Evolutionary conservation across 2,797 vertebrate species (phyloP).

Genomic region (Neosilurus mollespiculum): DNA sequence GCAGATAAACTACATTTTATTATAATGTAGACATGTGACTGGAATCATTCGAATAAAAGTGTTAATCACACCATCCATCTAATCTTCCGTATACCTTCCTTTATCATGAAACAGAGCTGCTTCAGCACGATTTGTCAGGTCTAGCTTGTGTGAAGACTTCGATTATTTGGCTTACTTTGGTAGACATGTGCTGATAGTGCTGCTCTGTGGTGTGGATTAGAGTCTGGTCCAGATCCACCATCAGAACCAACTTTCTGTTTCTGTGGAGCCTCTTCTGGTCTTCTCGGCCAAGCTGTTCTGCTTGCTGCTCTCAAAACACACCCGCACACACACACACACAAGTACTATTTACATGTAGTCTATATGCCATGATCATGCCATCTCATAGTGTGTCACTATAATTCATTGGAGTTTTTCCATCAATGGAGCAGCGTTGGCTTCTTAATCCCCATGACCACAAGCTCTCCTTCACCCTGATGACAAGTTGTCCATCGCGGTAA

Average conservation of each 20-base stretch:
- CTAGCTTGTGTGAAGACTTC: too few species aligned
- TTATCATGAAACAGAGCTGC: background rate
- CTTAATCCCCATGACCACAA: background rate
- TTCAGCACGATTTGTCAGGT: background rate
- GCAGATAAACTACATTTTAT: background rate
- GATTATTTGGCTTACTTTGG: constrained; percentile 75
- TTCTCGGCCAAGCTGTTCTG: constrained; percentile 88
- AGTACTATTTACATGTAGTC: background rate
- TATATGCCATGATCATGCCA: background rate
- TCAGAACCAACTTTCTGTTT: constrained; percentile 92
- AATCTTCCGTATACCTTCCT: too few species aligned
- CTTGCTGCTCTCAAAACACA: constrained; percentile 79
- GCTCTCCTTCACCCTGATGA: background rate
- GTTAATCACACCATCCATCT: background rate
- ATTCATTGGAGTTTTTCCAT: background rate
- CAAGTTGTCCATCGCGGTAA: background rate
- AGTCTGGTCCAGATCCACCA: constrained; percentile 98
- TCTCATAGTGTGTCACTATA: background rate
- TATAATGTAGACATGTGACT: background rate
- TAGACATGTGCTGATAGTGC: constrained; percentile 90
- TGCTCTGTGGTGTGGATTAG: constrained; percentile 97
- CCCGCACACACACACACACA: constrained; percentile 9
- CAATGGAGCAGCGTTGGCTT: too few species aligned
- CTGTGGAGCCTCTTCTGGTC: constrained; percentile 93
- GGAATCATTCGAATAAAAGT: background rate